Conservation (phyloP, 2,888 invertebrate genomes). For the Hemaris fuciformis region DNA sequence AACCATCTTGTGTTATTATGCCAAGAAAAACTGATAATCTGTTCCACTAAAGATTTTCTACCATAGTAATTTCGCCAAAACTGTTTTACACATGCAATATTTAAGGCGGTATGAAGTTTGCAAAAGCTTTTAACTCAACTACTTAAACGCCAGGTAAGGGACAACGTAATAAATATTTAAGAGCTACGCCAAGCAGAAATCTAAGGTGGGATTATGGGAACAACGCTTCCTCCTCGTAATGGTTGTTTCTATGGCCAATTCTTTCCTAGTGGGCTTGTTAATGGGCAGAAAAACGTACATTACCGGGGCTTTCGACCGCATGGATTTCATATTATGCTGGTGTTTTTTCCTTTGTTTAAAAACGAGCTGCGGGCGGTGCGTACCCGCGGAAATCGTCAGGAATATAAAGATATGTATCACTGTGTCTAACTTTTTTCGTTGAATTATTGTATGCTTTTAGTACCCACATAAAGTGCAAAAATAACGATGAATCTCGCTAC, state of each 20-base stretch:
- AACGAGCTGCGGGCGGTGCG: background rate
- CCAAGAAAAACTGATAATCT: too few species aligned
- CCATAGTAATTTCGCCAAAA: background rate
- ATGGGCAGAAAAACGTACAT: slow-evolving; percentile 21
- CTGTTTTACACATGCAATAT: background rate
- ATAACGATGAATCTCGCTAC: too few species aligned
- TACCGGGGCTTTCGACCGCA: slow-evolving; percentile 2
- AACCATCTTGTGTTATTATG: too few species aligned
- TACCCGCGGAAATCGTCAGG: background rate
- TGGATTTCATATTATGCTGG: background rate
- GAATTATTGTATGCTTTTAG: too few species aligned
- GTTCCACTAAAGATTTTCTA: too few species aligned
- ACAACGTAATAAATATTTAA: slow-evolving; percentile 33
- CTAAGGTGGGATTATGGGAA: slow-evolving; percentile 26
- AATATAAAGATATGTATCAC: background rate
- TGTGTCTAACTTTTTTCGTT: too few species aligned
- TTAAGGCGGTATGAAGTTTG: background rate
- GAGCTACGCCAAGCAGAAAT: slow-evolving; percentile 18
- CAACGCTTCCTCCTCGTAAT: slow-evolving; percentile 21
- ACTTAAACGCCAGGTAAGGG: slow-evolving; percentile 11
- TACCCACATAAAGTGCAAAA: too few species aligned
- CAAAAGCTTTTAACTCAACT: slow-evolving; percentile 19
- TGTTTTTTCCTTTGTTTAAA: slow-evolving; percentile 3
- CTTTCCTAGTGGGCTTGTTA: slow-evolving; percentile 17
- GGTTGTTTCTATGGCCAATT: slow-evolving; percentile 19